A percentile compares a stretch with the other conserved stretches of the same genome.
phyloP scores from a whole-genome alignment of 2,797 vertebrate genomes.

The Squalus acanthias region DNA sequence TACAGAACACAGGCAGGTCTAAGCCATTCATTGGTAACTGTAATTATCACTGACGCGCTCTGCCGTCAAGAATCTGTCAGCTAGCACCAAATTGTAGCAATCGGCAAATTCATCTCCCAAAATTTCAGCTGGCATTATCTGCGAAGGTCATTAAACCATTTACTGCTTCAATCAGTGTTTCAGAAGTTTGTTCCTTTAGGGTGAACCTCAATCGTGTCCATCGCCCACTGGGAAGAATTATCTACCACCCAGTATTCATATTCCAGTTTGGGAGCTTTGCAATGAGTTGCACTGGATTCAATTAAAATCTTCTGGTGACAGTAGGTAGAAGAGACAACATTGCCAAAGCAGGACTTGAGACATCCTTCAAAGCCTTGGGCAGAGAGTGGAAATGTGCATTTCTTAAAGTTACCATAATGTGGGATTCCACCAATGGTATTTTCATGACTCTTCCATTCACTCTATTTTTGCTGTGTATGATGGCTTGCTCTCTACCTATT shows the following conservation, averaged over 20 bases:
- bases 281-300: not conserved
- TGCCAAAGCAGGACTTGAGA: not conserved
- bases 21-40: not conserved
- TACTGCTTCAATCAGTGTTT: not conserved
- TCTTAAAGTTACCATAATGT: not conserved
- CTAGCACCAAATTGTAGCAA: not conserved
- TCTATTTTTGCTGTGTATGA: not conserved
- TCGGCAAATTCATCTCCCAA: not conserved
- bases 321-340: not conserved
- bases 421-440: not conserved
- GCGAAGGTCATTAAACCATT: not conserved
- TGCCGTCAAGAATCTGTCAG: not conserved
- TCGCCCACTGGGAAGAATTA: not conserved
- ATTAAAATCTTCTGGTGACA: conserved; percentile 6
- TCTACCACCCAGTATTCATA: not conserved
- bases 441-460: not conserved
- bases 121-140: not conserved
- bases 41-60: not conserved
- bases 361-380: not conserved
- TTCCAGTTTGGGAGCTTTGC: not conserved
- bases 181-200: not conserved
- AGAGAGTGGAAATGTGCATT: not conserved
- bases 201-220: not conserved
- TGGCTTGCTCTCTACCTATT: not conserved
- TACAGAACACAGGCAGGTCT: not conserved